A percentile compares a stretch with the other conserved stretches of the same genome.
Evolutionary conservation across 2,797 vertebrate genomes (phyloP).

Genomic region (Sciaenops ocellatus): DNA sequence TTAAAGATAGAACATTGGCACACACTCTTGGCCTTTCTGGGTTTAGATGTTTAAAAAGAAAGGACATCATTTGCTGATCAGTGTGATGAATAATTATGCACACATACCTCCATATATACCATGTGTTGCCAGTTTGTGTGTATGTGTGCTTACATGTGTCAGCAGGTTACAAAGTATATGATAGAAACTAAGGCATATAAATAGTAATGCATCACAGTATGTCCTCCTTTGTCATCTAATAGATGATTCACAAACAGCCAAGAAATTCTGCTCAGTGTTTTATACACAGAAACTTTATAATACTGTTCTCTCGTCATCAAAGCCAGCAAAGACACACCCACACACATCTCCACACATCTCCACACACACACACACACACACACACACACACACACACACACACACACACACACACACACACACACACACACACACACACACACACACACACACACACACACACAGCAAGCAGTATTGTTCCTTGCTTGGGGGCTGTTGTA

Average conservation of each 20-base stretch:
- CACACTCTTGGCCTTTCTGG: not conserved
- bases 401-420: not conserved
- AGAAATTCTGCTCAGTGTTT: constrained; percentile 11
- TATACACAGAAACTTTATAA: not conserved
- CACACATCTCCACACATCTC: too few species aligned
- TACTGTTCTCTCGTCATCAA: not conserved
- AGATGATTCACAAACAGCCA: constrained; percentile 32
- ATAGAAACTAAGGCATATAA: not conserved
- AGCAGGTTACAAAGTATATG: not conserved
- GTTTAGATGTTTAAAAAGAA: constrained; percentile 1
- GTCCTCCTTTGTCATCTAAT: constrained; percentile 2
- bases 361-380: not conserved
- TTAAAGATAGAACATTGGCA: not conserved
- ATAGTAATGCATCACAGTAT: constrained; percentile 23
- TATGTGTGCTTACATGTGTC: not conserved
- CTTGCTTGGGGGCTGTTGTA: constrained; percentile 10
- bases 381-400: not conserved
- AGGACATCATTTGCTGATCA: not conserved
- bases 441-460: not conserved
- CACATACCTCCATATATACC: not conserved
- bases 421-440: not conserved
- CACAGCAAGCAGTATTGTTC: constrained; percentile 14
- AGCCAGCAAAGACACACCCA: constrained; percentile 1
- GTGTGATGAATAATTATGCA: not conserved
- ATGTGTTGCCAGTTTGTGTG: not conserved